These are phyloP conservation scores for Delphinapterus leucas DNA, from an alignment of 2,113 vertebrate species.

Conservation along the genomic window DNA sequence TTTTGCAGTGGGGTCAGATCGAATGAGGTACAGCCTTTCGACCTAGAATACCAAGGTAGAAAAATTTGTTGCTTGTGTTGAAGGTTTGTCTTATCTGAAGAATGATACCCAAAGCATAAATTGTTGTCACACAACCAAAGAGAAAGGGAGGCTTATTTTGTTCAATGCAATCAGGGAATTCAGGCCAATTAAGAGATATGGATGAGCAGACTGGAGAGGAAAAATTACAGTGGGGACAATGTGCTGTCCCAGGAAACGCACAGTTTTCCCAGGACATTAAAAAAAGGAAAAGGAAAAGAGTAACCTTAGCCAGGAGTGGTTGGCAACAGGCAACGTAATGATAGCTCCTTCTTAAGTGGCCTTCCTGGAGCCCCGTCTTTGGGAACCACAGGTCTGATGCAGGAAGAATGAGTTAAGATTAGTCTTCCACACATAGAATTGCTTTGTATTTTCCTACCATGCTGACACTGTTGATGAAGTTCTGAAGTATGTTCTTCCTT, in stretches of 20 bases:
- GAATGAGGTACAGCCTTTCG: background rate
- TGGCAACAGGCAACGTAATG: background rate
- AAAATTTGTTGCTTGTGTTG: background rate
- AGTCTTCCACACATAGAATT: background rate
- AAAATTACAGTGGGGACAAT: background rate
- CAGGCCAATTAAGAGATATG: background rate
- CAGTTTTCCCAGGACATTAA: background rate
- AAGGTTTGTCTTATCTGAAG: background rate
- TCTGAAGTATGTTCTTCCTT: background rate
- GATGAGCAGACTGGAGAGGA: background rate
- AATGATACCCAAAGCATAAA: background rate
- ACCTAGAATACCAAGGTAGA: background rate
- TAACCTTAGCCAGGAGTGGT: background rate
- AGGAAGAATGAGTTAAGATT: background rate
- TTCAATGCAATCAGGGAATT: background rate
- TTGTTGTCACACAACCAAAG: background rate
- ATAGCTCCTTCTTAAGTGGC: background rate
- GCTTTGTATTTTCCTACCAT: background rate
- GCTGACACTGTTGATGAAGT: background rate
- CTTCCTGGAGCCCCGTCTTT: background rate
- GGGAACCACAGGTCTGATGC: background rate
- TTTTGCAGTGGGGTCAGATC: background rate
- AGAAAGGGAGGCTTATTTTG: background rate
- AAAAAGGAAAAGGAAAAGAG: too few species aligned
- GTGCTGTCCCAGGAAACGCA: background rate